phyloP scores from a whole-genome alignment of 1,140 invertebrate genomes.

The Neodiprion virginianus region DNA sequence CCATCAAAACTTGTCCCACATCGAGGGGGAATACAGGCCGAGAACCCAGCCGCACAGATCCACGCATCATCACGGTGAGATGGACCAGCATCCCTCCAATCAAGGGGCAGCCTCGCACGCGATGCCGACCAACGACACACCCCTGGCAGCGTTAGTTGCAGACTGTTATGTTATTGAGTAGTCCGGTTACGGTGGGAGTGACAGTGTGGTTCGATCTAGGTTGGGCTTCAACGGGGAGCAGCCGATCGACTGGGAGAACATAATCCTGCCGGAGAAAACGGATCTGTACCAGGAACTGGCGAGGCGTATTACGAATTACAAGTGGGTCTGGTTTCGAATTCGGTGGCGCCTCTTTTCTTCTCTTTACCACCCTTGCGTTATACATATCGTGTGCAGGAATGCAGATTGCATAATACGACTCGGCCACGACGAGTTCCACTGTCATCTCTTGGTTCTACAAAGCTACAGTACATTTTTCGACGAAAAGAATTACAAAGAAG shows the following conservation, averaged over 20 bases:
- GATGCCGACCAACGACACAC: slow-evolving; percentile 39
- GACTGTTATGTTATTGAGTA: slow-evolving; percentile 5
- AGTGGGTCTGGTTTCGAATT: slow-evolving; percentile 47
- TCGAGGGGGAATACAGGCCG: slow-evolving; percentile 37
- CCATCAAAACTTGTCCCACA: slow-evolving; percentile 33
- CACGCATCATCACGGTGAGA: slow-evolving; percentile 30
- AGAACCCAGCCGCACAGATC: slow-evolving; percentile 34
- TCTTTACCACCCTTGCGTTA: no score
- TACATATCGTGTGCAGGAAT: slow-evolving; percentile 56
- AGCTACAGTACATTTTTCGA: slow-evolving; percentile 67
- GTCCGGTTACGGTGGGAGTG: background rate
- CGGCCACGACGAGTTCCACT: slow-evolving; percentile 65
- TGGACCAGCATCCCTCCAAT: slow-evolving; percentile 36
- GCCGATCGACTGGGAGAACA: slow-evolving; percentile 62
- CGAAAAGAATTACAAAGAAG: slow-evolving; percentile 57
- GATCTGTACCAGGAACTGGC: slow-evolving; percentile 64
- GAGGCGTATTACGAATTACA: slow-evolving; percentile 64
- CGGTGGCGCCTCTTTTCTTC: background rate
- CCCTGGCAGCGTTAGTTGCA: slow-evolving; percentile 49
- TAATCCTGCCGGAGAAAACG: slow-evolving; percentile 64
- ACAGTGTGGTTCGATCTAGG: slow-evolving; percentile 31
- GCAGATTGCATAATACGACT: slow-evolving; percentile 66
- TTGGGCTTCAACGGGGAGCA: slow-evolving; percentile 61
- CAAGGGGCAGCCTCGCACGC: slow-evolving; percentile 25
- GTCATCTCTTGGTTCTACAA: slow-evolving; percentile 67